A percentile compares a stretch with the other conserved stretches of the same genome.
Evolutionary conservation across 2,797 vertebrate genomes (phyloP).

Genomic region (Sibirionetta formosa): DNA sequence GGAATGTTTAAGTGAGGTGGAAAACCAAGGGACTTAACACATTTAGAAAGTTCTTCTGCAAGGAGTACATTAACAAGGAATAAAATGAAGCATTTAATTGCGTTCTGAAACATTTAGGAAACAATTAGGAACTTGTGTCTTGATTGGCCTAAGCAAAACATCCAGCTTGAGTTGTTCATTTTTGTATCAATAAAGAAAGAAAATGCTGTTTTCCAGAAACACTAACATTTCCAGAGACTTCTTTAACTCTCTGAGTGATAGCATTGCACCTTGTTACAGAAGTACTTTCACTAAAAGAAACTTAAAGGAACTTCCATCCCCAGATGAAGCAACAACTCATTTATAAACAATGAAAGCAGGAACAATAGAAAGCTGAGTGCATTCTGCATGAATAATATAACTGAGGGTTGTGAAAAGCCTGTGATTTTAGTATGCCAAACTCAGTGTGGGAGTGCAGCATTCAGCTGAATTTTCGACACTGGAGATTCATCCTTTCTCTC

Average conservation of each 20-base stretch:
- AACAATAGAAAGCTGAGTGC: slow-evolving; percentile 68
- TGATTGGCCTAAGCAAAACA: neutral
- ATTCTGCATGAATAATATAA: slow-evolving; percentile 70
- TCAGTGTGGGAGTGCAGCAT: slow-evolving; percentile 36
- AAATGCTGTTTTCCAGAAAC: neutral
- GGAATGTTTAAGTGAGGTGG: neutral
- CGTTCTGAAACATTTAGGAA: neutral
- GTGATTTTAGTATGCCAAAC: slow-evolving; percentile 35
- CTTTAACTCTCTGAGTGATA: neutral
- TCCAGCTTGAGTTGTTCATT: neutral
- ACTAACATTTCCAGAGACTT: slow-evolving; percentile 15
- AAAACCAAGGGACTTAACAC: neutral
- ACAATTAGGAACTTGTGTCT: neutral
- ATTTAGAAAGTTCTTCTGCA: neutral
- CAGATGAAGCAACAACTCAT: slow-evolving; percentile 49
- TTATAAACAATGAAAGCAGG: slow-evolving; percentile 68
- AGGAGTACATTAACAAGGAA: neutral
- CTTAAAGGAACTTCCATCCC: slow-evolving; percentile 47
- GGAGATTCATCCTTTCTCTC: neutral
- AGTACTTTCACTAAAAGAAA: slow-evolving; percentile 19
- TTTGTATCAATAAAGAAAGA: slow-evolving; percentile 1
- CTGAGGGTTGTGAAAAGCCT: slow-evolving; percentile 41
- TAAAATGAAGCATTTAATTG: neutral
- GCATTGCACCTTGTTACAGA: neutral
- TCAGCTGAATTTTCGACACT: neutral